Evolutionary conservation across 2,888 invertebrate species (phyloP).

Genomic region (Watsonalla binaria): DNA sequence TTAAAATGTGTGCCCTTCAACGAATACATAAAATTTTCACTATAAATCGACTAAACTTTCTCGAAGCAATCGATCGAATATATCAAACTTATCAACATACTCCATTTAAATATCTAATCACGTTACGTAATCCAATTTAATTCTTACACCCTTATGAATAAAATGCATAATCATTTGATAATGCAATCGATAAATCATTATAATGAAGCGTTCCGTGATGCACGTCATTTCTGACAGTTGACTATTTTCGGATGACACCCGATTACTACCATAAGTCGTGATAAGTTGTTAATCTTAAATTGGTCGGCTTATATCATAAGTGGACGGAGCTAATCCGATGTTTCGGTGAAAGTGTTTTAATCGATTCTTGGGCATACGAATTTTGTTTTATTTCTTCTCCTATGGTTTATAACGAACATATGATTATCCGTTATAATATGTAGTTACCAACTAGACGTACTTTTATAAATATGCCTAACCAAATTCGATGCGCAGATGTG

Average conservation of each 20-base stretch:
- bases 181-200: conserved; percentile 55
- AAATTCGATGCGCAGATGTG: too few species aligned
- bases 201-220: conserved; percentile 49
- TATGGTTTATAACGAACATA: conserved; percentile 43
- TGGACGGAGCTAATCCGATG: conserved; percentile 23
- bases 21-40: conserved; percentile 3
- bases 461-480: too few species aligned
- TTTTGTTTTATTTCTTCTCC: conserved; percentile 30
- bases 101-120: conserved; percentile 31
- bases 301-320: conserved; percentile 52
- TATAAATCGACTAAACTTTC: conserved; percentile 40
- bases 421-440: not conserved
- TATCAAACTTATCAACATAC: conserved; percentile 49
- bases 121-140: conserved; percentile 22
- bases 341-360: conserved; percentile 59
- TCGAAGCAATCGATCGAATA: conserved; percentile 41
- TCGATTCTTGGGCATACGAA: conserved; percentile 47
- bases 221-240: conserved; percentile 45
- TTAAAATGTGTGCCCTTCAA: too few species aligned
- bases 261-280: conserved; percentile 50
- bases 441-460: too few species aligned
- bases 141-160: conserved; percentile 30
- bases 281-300: conserved; percentile 61
- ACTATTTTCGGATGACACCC: conserved; percentile 47
- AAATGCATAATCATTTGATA: conserved; percentile 37